Evolutionary conservation across 2,797 vertebrate genomes (phyloP).

Genomic region (Pangasius djambal): DNA sequence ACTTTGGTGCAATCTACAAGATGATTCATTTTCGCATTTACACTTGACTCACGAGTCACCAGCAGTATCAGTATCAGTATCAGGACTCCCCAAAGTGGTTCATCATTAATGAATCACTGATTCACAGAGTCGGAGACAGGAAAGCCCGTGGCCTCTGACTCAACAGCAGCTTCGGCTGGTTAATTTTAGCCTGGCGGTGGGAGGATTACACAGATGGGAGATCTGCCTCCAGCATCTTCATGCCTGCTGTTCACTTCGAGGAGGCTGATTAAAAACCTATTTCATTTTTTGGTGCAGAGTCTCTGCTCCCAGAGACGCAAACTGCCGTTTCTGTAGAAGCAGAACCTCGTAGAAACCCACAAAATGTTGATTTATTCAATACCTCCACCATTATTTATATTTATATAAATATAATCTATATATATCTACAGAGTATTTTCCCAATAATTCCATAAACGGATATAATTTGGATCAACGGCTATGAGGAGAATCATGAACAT

Average conservation of each 20-base stretch:
- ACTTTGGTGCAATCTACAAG: background rate
- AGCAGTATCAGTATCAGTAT: background rate
- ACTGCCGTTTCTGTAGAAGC: no score
- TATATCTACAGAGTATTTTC: background rate
- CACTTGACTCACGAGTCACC: constrained; percentile 44
- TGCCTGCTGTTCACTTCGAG: constrained; percentile 53
- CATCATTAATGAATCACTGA: constrained; percentile 39
- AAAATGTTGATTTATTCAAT: background rate
- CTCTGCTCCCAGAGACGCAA: background rate
- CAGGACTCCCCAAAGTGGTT: constrained; percentile 31
- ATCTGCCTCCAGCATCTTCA: constrained; percentile 93
- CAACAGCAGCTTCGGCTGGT: constrained; percentile 19
- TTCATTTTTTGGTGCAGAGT: background rate
- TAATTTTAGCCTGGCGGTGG: constrained; percentile 42
- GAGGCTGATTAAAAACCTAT: background rate
- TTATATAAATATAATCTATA: no score
- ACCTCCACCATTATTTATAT: background rate
- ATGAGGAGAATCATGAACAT: background rate
- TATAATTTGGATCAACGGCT: background rate
- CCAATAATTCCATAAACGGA: background rate
- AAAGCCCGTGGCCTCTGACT: constrained; percentile 48
- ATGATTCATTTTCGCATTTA: constrained; percentile 28
- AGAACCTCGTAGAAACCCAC: background rate
- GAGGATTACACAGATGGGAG: constrained; percentile 31
- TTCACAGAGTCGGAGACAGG: constrained; percentile 43